Conservation (phyloP, 2,113 vertebrate genomes). For the Anolis sagrei region DNA sequence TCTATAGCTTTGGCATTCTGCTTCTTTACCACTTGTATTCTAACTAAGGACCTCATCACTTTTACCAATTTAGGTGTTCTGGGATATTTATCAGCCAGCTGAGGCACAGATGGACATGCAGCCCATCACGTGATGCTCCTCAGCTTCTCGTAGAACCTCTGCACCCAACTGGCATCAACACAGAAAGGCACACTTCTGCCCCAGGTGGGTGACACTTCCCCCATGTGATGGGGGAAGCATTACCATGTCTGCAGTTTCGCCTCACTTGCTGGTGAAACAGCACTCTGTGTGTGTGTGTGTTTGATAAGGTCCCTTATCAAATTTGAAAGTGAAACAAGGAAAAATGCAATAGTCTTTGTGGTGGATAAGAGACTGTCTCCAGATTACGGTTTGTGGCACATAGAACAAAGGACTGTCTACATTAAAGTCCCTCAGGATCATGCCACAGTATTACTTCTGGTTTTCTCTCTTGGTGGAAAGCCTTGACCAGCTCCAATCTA, state of each 20-base stretch:
- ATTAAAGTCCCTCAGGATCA: background rate
- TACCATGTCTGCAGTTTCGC: too few relatives aligned
- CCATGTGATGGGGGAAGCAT: too few relatives aligned
- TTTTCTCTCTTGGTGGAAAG: background rate
- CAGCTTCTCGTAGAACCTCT: too few relatives aligned
- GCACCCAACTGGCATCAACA: too few relatives aligned
- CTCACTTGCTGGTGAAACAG: too few relatives aligned
- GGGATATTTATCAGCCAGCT: too few relatives aligned
- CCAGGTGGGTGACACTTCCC: too few relatives aligned
- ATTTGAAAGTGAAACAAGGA: background rate
- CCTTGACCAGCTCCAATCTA: background rate
- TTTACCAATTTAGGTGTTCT: too few relatives aligned
- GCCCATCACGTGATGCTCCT: too few relatives aligned
- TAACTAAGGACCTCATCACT: background rate
- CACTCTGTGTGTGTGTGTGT: too few relatives aligned
- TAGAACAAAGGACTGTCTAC: background rate
- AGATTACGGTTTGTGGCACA: background rate
- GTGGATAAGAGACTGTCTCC: background rate
- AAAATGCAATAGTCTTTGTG: background rate
- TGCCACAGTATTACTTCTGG: background rate
- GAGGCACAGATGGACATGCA: too few relatives aligned
- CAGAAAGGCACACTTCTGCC: too few relatives aligned
- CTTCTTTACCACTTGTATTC: background rate
- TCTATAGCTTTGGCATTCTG: background rate
- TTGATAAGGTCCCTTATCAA: background rate